Evolutionary conservation across 2,888 invertebrate genomes (phyloP).

Genomic region (Epiblema foenella): DNA sequence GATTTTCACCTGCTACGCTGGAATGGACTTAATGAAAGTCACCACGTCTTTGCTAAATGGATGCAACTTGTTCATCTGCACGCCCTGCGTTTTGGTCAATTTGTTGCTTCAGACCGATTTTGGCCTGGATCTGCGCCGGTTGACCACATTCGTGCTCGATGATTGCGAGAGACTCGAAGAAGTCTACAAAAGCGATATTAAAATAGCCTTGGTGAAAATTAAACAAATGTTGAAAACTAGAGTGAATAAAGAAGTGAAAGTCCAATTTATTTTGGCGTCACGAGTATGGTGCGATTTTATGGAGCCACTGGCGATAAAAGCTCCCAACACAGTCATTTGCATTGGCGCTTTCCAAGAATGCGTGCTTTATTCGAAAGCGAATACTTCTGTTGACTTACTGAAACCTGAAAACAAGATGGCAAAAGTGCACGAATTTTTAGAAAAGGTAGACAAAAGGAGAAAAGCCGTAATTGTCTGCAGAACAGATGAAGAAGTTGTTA

Average conservation of each 20-base stretch:
- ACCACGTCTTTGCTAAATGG: conserved; percentile 85
- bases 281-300: conserved; percentile 87
- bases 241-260: conserved; percentile 69
- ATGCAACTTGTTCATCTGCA: conserved; percentile 89
- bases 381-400: conserved; percentile 68
- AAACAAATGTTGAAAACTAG: conserved; percentile 75
- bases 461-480: conserved; percentile 87
- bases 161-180: conserved; percentile 87
- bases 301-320: conserved; percentile 80
- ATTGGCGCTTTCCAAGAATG: conserved; percentile 91
- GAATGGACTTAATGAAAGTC: conserved; percentile 66
- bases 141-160: conserved; percentile 89
- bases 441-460: conserved; percentile 69
- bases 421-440: conserved; percentile 78
- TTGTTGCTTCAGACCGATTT: conserved; percentile 69
- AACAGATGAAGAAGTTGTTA: conserved; percentile 81
- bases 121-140: conserved; percentile 84
- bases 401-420: conserved; percentile 72
- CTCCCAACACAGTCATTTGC: conserved; percentile 86
- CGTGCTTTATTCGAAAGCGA: conserved; percentile 87
- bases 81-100: conserved; percentile 84
- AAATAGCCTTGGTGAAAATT: conserved; percentile 70
- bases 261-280: conserved; percentile 86
- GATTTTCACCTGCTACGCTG: conserved; percentile 73
- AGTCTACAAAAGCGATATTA: conserved; percentile 79